Evolutionary conservation across 30 jellyfish, hydroid and myxozoan species (phyloP), one percentile per base, ranked within the genome.

Genomic region (Rhopilema esculentum): DNA sequence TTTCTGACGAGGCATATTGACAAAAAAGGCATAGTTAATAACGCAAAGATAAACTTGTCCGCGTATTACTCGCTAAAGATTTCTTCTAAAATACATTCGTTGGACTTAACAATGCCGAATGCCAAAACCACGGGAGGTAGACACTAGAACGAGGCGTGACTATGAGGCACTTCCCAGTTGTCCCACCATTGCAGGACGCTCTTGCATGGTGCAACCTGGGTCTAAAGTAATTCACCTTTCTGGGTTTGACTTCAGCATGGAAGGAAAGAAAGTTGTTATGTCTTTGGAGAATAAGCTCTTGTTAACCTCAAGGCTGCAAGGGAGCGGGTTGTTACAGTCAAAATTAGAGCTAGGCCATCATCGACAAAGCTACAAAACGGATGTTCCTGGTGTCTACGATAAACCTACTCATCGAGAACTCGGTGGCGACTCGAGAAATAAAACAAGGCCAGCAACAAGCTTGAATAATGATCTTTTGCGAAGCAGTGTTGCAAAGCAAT

Each of bases 251-350:
- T 15, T 23, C 16, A 76, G 50, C 23, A 76, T 76, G 86, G 86
- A 76, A 17, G 27, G 19, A 12, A 27, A 49, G 23, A 49, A 51
- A 74, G 27, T 26, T 0, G 69, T 25, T 0, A 21, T 29, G 4
- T 51, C 86, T 26, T 29, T 76, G 57, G 86, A 76, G 50, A 76
- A 76, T 71, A 76, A 76, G 86, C 86, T 76, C 31, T 62, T 76
- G 28, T 24, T 64, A 28, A 32, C 49, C 15, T 76, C 69, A 0
- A 76, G 17, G 24, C 33, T 51, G 75, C 72, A 27, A 22, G 33
- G 75, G 62, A 40, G 30, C 40, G 17, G 21, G 21, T 25, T 30
- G 27, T 30, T 76, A 52, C 86, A 76, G 26, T n/a, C 75, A 19
- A 76, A 62, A 8, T 49, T 49, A 4, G 17, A 27, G 22, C 74